phyloP scores from a whole-genome alignment of 2,113 vertebrate species.

The Prietella phreatophila region DNA sequence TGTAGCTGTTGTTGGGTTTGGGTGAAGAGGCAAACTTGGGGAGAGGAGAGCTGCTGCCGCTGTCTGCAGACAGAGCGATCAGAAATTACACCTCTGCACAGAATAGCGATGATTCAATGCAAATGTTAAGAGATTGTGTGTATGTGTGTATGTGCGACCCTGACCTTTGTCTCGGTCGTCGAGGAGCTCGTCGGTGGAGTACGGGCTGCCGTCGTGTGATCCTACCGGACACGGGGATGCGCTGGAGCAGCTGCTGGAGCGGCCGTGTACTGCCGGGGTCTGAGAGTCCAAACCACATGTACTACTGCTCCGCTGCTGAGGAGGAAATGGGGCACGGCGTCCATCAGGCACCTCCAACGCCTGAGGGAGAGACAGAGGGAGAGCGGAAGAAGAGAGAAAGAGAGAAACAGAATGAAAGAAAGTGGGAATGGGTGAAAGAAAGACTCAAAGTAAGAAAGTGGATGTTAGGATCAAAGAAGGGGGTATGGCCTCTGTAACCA shows the following conservation, averaged over 20 bases:
- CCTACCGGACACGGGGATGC: conserved; percentile 84
- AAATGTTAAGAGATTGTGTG: not conserved
- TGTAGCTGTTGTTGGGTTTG: conserved; percentile 99
- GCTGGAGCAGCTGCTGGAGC: conserved; percentile 86
- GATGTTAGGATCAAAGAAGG: not conserved
- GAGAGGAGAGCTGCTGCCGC: conserved; percentile 96
- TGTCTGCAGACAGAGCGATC: conserved; percentile 81
- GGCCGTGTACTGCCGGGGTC: conserved; percentile 86
- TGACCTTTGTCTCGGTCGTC: conserved; percentile 97
- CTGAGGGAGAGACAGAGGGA: conserved; percentile 62
- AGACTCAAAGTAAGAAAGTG: not conserved
- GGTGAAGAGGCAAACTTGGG: conserved; percentile 98
- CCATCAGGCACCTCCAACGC: conserved; percentile 93
- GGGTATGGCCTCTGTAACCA: not conserved
- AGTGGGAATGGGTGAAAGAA: not conserved
- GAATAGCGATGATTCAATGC: not conserved
- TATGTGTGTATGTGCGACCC: not conserved
- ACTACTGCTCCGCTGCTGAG: conserved; percentile 88
- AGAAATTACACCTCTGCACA: not conserved
- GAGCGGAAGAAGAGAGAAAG: not conserved
- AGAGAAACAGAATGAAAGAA: not conserved
- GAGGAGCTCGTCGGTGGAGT: conserved; percentile 89
- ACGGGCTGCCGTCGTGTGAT: conserved; percentile 94
- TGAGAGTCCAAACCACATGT: conserved; percentile 89
- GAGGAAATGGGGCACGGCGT: conserved; percentile 88